Base-by-base conservation (phyloP, 1,140 invertebrate species). In the Drosophila sp. region DNA sequence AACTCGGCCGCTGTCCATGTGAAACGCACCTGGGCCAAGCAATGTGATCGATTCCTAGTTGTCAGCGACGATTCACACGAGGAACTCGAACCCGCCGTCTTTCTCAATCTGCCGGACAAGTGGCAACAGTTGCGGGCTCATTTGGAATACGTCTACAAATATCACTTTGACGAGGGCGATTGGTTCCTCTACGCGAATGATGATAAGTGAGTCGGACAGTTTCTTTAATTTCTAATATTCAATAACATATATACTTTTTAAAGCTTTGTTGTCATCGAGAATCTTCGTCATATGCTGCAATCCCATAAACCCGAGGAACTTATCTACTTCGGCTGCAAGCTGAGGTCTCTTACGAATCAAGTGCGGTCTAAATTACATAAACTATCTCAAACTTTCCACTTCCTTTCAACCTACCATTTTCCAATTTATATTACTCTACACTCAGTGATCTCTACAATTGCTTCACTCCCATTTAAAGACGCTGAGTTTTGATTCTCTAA, bases 221-320 rank as follows among this genome's bases (percentile, higher is more conserved):
- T 21, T 8, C 13, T 41, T 41, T 7, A 29, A 2, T n/a, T 1
- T 9, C 1, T 18, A 7, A 29, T 4, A 34, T 1, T n/a, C 8
- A 21, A n/a, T 41, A 8, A 9, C 14, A 2, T 0, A 0, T 56
- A n/a, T 21, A 4, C 4, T 43, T 5, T 63, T 11, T 32, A 0
- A 7, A 90, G 87, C 34, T 90, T 81, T 71, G 89, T 90, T 0
- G 36, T 90, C 0, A 50, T 90, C 11, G 82, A 90, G 21, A 90
- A 90, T 29, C 48, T 90, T 9, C 69, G 80, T 5, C 36, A 72
- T 0, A 71, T 90, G 82, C 21, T 90, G 5, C 38, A 40, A n/a
- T 11, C 61, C 13, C 41, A 78, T 8, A 74, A 32, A 4, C 40
- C 63, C 16, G 14, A 89, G 1, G 65, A 89, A 2, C 69, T 80